phyloP scores from a whole-genome alignment of 2,888 invertebrate genomes.

The Stenodema calcarata region DNA sequence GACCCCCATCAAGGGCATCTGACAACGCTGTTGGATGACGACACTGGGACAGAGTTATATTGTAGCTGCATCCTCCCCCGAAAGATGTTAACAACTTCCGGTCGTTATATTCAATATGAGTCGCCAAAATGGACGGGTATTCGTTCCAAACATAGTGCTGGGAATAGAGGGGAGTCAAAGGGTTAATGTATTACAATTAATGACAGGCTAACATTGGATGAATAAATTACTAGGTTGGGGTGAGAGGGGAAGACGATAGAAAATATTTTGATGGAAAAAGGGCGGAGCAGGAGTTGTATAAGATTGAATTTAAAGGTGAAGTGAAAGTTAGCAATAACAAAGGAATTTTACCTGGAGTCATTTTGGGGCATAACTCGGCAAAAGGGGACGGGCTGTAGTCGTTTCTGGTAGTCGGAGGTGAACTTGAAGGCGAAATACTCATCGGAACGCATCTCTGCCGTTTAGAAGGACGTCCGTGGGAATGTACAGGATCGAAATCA shows the following conservation, averaged over 20 bases:
- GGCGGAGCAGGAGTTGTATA: background rate
- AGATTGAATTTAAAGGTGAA: background rate
- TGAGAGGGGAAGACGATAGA: background rate
- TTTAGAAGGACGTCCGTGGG: slow-evolving; percentile 82
- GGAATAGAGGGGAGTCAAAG: too few species aligned
- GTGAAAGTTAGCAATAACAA: background rate
- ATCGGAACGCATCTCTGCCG: slow-evolving; percentile 90
- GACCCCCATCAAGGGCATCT: background rate
- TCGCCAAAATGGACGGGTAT: background rate
- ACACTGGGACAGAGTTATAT: background rate
- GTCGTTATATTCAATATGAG: background rate
- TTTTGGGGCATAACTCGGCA: slow-evolving; percentile 82
- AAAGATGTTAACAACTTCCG: background rate
- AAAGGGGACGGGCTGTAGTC: slow-evolving; percentile 67
- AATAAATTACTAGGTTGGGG: background rate
- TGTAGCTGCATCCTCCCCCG: background rate
- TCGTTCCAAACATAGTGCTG: too few species aligned
- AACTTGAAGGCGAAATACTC: slow-evolving; percentile 69
- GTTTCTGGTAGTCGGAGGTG: slow-evolving; percentile 63
- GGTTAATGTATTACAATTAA: background rate
- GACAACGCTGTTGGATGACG: background rate
- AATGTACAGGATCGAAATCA: slow-evolving; percentile 92
- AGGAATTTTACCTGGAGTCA: slow-evolving; percentile 79
- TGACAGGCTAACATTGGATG: background rate
- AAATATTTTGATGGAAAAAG: background rate